Conservation (phyloP, 2,797 vertebrate species). For the Bufotes viridis region DNA sequence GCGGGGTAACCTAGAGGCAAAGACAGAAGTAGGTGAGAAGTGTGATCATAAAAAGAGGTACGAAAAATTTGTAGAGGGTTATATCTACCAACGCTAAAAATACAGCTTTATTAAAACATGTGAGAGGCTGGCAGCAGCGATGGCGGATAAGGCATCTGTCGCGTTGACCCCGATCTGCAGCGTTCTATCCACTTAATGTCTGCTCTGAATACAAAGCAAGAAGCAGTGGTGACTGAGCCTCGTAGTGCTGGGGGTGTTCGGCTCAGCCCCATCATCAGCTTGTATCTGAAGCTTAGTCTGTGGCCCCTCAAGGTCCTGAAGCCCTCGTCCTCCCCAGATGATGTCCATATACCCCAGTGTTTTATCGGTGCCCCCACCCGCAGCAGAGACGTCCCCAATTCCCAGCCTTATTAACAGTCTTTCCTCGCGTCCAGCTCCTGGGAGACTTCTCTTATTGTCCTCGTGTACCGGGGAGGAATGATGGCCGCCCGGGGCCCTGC, state of each 20-base stretch:
- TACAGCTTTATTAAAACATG: not conserved
- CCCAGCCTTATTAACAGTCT: not conserved
- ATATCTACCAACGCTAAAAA: not conserved
- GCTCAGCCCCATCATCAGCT: too few relatives aligned
- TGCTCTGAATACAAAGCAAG: too few relatives aligned
- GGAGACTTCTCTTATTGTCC: not conserved
- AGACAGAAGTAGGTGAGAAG: not conserved
- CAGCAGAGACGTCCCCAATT: not conserved
- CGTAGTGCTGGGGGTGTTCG: too few relatives aligned
- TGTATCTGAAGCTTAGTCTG: too few relatives aligned
- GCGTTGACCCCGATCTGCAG: too few relatives aligned
- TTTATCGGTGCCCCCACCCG: not conserved
- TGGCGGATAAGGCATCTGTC: not conserved
- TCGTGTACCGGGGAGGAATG: not conserved
- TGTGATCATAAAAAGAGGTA: not conserved
- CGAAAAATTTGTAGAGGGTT: too few relatives aligned
- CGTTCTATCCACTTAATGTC: too few relatives aligned
- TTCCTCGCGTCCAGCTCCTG: not conserved
- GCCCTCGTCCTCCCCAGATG: too few relatives aligned
- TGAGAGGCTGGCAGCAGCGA: not conserved
- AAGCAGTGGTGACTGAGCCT: too few relatives aligned
- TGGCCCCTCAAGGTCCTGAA: too few relatives aligned
- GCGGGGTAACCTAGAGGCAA: slow-evolving; percentile 88
- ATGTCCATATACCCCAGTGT: too few relatives aligned
- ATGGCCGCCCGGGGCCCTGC: slow-evolving; percentile 13